Base-by-base conservation (phyloP, 2,888 invertebrate genomes). In the Vandiemenella viatica region DNA sequence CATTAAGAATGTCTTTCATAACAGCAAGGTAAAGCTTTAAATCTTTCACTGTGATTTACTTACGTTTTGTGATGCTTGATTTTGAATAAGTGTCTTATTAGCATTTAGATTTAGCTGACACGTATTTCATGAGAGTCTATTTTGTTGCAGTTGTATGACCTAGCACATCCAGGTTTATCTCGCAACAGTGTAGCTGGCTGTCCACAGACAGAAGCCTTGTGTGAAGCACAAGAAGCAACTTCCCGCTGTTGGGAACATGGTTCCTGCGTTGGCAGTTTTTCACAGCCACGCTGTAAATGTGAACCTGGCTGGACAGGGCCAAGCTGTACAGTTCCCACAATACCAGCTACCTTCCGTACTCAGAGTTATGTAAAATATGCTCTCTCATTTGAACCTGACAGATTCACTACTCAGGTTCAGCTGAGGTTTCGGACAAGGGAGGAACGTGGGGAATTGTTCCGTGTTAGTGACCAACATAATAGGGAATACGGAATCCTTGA, bases 291-390 rank as follows among this genome's bases (percentile, higher is more conserved):
- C 53, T 98, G 98, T 65, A 86, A 89, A 58, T 98, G 98, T 62
- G 81, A 85, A 58, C 92, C 96, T 0, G 97, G 97, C 8, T 98
- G 86, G 83, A 87, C 87, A 1, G 96, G 96, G 7, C 86, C 87
- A 0, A 81, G 85, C 0, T 91, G 91, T 62, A 82, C 83, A 59
- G 76, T 83, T 41, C 80, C 83, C 45, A 92, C 91, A 0, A 83
- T 84, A 43, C 89, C 91, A 0, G 88, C 91, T 1, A 92, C 92
- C 53, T 93, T 96, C 66, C 83, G 89, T 62, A 82, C 85, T 1
- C 88, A 91, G 65, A 92, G 92, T 56, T 96, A 93, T 66, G 91
- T 96, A n/a, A 92, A 93, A 65, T 96, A 95, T 65, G 91, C 92
- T 2, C 70, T 96, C 23, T 90, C 90, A 58, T 93, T 92, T 63